These are phyloP conservation scores for Lutraria rhynchaena DNA, from an alignment of 1,140 invertebrate species.

Conservation along the genomic window DNA sequence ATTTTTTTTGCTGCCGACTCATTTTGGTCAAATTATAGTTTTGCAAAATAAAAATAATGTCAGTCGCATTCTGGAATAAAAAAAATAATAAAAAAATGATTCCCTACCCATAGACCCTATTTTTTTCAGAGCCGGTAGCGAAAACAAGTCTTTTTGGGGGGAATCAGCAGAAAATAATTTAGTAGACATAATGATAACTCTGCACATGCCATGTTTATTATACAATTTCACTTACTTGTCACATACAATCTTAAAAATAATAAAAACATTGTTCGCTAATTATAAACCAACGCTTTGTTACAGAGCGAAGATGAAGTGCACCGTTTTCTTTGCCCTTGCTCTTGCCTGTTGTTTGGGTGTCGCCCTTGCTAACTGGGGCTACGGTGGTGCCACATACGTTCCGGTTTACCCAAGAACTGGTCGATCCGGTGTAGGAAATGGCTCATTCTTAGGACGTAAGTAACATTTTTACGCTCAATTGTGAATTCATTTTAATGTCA, in stretches of 20 bases:
- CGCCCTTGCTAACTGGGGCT: slow-evolving; percentile 30
- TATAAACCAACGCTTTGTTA: slow-evolving; percentile 8
- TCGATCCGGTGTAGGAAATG: background rate
- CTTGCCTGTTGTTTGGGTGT: slow-evolving; percentile 19
- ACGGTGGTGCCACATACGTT: slow-evolving; percentile 12
- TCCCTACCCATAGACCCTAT: no score
- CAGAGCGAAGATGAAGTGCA: slow-evolving; percentile 33
- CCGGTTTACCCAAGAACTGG: background rate
- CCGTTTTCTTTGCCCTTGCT: slow-evolving; percentile 30
- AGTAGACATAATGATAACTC: no score
- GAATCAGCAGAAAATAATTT: no score
- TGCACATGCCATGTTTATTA: background rate
- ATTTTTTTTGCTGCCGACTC: no score
- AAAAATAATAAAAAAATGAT: no score
- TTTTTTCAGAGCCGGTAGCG: no score
- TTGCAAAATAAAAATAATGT: no score
- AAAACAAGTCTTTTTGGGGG: no score
- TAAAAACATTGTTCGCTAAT: background rate
- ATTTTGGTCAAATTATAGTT: no score
- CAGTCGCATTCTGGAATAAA: no score
- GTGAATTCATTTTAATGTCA: background rate
- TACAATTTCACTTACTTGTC: background rate
- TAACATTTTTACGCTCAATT: background rate
- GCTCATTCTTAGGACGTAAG: slow-evolving; percentile 19
- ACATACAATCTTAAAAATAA: background rate